These are phyloP conservation scores for Thryonomys swinderianus DNA, from an alignment of 2,113 vertebrate genomes.

Conservation along the genomic window DNA sequence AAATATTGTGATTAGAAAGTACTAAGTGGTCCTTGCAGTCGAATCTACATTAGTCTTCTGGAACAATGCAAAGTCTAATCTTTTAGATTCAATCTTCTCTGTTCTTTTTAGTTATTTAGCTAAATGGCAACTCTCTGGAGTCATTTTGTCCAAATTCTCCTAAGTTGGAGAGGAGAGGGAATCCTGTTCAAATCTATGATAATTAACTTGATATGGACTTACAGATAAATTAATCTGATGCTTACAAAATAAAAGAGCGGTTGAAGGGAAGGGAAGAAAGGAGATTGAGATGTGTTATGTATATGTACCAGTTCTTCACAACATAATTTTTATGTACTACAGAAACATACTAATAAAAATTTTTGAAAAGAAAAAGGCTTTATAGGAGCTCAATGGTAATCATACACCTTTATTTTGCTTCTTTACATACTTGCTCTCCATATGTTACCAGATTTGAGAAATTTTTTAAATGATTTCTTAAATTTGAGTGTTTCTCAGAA, in stretches of 20 bases:
- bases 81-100: background rate
- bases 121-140: background rate
- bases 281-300: background rate
- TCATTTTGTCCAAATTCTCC: background rate
- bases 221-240: background rate
- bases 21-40: background rate
- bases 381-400: background rate
- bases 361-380: background rate
- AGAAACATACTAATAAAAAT: background rate
- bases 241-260: background rate
- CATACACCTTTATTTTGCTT: background rate
- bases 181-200: background rate
- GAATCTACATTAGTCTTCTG: background rate
- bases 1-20: background rate
- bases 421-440: background rate
- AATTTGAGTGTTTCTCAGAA: background rate
- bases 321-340: background rate
- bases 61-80: fast-evolving
- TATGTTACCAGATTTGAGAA: background rate
- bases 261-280: background rate
- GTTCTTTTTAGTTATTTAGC: no score
- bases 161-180: background rate
- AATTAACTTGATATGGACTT: background rate
- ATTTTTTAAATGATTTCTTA: background rate
- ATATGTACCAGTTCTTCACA: background rate